Base-by-base conservation (phyloP, 2,888 invertebrate genomes). In the Alloscopus bannaensis region DNA sequence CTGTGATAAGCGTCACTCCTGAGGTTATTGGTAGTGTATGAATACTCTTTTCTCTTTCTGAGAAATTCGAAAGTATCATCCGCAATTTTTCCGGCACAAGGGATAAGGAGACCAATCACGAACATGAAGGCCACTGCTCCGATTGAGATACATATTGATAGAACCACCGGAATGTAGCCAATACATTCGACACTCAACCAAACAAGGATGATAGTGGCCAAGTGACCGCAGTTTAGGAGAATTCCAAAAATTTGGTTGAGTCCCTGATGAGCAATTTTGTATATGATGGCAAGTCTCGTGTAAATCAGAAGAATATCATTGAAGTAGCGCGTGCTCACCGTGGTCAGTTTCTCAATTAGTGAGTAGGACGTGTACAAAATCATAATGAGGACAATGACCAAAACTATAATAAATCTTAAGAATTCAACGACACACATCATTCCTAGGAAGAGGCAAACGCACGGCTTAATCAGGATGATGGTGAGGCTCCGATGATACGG, bases 171-270 rank as follows among this genome's bases (percentile, higher is more conserved):
- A n/a, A 47, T 6, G 18, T 47, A 18, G 18, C 47, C 47, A 11
- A 11, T n/a, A 47, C 47, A 47, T 47, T 47, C 18, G 18, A n/a
- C 18, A 18, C 47, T 47, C 47, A 47, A 47, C 47, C 47, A 47
- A 11, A 47, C n/a, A 11, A 47, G 18, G 8, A 47, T n/a, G 18
- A 47, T 47, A 4, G 47, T 47, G 47, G 11, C 47, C 4, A 47
- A 4, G n/a, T 47, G 47, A n/a, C 3, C 47, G 4, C 16, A 11
- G 18, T 3, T 47, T 4, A 47, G 11, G 18, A 47, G 18, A 47
- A 47, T 47, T n/a, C 47, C 47, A 47, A 47, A 47, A 4, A 47
- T 47, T 3, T 6, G 8, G 47, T 47, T 47, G 3, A 6, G 4
- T 4, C 16, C 11, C 8, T 47, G 4, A 4, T 47, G 16, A 11